These are phyloP conservation scores for Petrolisthes cinctipes DNA, from an alignment of 2,888 invertebrate genomes.

Conservation along the genomic window DNA sequence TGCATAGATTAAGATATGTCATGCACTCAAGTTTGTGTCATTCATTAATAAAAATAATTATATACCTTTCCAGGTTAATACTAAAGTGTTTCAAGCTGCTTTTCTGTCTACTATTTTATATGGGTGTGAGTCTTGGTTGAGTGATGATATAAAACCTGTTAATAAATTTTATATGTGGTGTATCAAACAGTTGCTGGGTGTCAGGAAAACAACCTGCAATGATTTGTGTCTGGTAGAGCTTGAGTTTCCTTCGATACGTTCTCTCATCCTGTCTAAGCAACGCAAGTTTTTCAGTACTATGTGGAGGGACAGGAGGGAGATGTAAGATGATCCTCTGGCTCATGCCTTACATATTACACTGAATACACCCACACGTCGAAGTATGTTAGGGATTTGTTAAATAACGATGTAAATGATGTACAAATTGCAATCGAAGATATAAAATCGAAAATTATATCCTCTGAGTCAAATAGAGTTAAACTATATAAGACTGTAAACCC, in stretches of 20 bases:
- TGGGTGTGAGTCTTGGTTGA: conserved; percentile 9
- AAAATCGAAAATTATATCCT: neutral
- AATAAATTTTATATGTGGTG: conserved; percentile 1
- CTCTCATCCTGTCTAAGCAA: neutral
- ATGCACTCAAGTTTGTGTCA: conserved; percentile 1
- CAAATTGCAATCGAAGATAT: neutral
- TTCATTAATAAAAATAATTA: neutral
- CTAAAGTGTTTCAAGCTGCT: conserved; percentile 10
- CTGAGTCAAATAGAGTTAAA: neutral
- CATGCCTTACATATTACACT: neutral
- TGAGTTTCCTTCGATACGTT: no score
- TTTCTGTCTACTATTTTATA: neutral
- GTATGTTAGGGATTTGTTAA: neutral
- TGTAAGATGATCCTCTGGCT: neutral
- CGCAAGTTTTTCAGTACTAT: neutral
- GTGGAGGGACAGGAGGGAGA: conserved; percentile 6
- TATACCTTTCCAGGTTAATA: neutral
- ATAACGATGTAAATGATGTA: neutral
- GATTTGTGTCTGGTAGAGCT: neutral
- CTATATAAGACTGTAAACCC: neutral
- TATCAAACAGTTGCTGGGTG: neutral
- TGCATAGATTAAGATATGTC: conserved; percentile 7
- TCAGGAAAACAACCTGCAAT: conserved; percentile 5
- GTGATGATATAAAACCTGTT: neutral
- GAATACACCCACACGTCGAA: neutral